Percentiles rank a stretch among this genome's conserved stretches.
These are phyloP conservation scores for Chanos chanos DNA, from an alignment of 2,797 vertebrate genomes.

Conservation along the genomic window DNA sequence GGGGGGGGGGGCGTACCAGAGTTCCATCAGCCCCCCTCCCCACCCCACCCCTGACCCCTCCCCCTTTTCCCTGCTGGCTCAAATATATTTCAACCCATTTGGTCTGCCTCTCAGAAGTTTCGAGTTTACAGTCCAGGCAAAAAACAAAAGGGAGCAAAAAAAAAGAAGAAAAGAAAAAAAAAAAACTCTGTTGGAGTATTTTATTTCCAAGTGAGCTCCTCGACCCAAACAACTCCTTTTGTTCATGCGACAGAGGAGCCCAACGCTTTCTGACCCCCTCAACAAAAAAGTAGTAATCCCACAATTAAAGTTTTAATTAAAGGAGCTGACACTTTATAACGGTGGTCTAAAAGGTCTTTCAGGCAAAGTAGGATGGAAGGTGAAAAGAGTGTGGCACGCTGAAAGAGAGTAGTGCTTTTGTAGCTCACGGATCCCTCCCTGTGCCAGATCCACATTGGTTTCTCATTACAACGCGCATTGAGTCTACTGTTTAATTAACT, in stretches of 20 bases:
- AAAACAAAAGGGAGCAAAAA: slow-evolving; percentile 58
- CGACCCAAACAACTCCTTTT: slow-evolving; percentile 62
- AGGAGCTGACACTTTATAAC: slow-evolving; percentile 73
- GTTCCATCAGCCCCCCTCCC: slow-evolving; percentile 1
- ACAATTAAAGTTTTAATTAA: slow-evolving; percentile 81
- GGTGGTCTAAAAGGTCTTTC: slow-evolving; percentile 64
- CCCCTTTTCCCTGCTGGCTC: not conserved
- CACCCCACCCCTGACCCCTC: not conserved
- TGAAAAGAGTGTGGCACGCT: slow-evolving; percentile 72
- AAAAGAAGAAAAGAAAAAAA: slow-evolving; percentile 57
- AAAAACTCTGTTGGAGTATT: slow-evolving; percentile 43
- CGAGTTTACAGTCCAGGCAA: slow-evolving; percentile 57
- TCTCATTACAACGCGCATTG: slow-evolving; percentile 71
- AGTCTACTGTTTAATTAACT: slow-evolving; percentile 78
- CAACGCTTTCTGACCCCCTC: slow-evolving; percentile 59
- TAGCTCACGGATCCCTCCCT: slow-evolving; percentile 57
- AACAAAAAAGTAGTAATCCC: slow-evolving; percentile 67
- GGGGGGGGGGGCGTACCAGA: slow-evolving; percentile 45
- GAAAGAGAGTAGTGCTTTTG: slow-evolving; percentile 69
- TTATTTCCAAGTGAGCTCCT: slow-evolving; percentile 46
- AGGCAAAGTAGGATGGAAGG: slow-evolving; percentile 54
- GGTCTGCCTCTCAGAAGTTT: slow-evolving; percentile 45
- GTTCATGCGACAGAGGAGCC: slow-evolving; percentile 46
- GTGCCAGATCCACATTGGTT: slow-evolving; percentile 69
- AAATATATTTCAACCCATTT: slow-evolving; percentile 25